Conservation (phyloP, 1,140 invertebrate genomes). For the Mizuhopecten yessoensis region DNA sequence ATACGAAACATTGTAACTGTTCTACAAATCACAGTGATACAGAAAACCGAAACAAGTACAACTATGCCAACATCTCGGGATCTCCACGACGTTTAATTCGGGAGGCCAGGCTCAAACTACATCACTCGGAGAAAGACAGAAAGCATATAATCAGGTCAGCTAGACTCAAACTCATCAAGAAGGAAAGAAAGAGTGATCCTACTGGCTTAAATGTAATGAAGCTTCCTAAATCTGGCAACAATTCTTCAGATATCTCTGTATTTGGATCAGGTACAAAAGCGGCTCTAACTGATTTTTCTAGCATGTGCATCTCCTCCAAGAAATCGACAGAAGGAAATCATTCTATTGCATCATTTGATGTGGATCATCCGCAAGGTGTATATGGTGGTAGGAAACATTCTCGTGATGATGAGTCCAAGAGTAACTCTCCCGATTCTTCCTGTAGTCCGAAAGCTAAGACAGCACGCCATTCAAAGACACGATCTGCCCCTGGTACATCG, state of each 20-base stretch:
- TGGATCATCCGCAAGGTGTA: constrained; percentile 28
- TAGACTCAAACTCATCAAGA: constrained; percentile 67
- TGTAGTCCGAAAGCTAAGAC: constrained; percentile 42
- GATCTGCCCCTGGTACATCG: background rate
- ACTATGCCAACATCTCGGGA: constrained; percentile 67
- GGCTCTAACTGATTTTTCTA: constrained; percentile 54
- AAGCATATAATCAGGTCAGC: constrained; percentile 74
- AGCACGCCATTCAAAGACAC: constrained; percentile 40
- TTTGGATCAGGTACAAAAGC: constrained; percentile 63
- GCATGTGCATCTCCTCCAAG: constrained; percentile 21
- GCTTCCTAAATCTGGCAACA: constrained; percentile 34
- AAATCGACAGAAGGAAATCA: background rate
- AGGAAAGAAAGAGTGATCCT: constrained; percentile 52
- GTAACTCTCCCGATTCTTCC: background rate
- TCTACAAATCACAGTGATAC: constrained; percentile 51
- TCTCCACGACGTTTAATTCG: constrained; percentile 67
- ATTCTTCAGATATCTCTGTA: constrained; percentile 52
- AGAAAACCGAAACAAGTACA: constrained; percentile 62
- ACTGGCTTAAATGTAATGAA: constrained; percentile 44
- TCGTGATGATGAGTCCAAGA: background rate
- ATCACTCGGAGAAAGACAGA: constrained; percentile 75
- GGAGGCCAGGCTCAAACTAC: constrained; percentile 75
- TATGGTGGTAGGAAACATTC: constrained; percentile 41
- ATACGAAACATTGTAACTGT: constrained; percentile 69
- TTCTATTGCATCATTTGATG: background rate